Evolutionary conservation across 2,797 vertebrate species (phyloP).

Genomic region (Tauraco hartlaubi): DNA sequence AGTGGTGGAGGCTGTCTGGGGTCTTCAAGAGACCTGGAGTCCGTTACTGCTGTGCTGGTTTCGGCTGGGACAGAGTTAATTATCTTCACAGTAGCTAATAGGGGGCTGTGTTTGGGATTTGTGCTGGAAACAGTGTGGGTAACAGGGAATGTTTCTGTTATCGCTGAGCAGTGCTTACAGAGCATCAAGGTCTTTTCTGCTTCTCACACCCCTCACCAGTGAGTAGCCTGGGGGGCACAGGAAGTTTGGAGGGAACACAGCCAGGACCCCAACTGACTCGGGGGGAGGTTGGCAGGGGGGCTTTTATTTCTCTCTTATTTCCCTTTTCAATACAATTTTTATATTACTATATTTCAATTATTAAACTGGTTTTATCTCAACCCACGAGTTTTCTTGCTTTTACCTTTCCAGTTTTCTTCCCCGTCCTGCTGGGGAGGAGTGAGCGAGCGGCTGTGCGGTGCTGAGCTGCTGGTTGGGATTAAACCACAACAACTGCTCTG

Average conservation of each 20-base stretch:
- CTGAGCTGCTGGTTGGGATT: too few species aligned
- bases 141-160: background rate
- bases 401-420: background rate
- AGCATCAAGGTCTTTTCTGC: background rate
- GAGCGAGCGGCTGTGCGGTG: background rate
- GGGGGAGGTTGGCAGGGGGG: background rate
- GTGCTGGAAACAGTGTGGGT: background rate
- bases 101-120: background rate
- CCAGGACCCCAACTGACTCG: background rate
- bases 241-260: background rate
- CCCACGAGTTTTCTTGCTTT: background rate
- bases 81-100: background rate
- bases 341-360: background rate
- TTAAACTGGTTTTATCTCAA: background rate
- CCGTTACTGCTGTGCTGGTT: background rate
- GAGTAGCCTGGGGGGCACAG: background rate
- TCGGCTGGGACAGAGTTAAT: background rate
- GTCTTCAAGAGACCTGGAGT: background rate
- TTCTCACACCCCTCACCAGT: background rate
- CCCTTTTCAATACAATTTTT: background rate
- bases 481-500: too few species aligned
- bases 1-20: background rate
- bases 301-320: background rate
- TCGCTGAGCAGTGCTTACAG: background rate
- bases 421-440: fast-evolving